These are phyloP conservation scores for Athalia circularis DNA, from an alignment of 2,888 invertebrate genomes.

Conservation along the genomic window DNA sequence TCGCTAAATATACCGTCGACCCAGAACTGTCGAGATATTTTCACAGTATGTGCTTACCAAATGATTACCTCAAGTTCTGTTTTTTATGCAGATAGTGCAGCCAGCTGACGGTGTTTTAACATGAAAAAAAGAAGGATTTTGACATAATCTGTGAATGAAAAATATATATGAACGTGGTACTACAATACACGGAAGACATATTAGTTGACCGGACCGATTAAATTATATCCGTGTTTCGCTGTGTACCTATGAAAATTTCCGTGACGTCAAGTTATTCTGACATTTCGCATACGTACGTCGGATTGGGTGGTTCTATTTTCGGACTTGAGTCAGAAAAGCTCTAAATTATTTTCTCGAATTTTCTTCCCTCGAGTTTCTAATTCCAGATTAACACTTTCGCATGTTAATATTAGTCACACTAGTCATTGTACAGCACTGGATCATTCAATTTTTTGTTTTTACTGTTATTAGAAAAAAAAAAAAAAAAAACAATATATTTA, in stretches of 20 bases:
- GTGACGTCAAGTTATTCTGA: slow-evolving; percentile 30
- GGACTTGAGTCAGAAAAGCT: slow-evolving; percentile 54
- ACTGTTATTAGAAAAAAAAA: too few relatives aligned
- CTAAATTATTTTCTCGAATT: slow-evolving; percentile 52
- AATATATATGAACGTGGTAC: neutral
- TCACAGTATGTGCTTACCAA: slow-evolving; percentile 3
- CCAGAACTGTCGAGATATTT: slow-evolving; percentile 33
- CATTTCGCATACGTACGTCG: slow-evolving; percentile 4
- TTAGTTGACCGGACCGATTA: neutral
- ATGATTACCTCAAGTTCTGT: neutral
- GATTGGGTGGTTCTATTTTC: slow-evolving; percentile 52
- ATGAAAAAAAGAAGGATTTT: too few relatives aligned
- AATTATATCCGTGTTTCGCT: neutral
- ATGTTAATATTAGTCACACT: slow-evolving; percentile 51
- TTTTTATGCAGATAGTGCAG: neutral
- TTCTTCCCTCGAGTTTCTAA: slow-evolving; percentile 53
- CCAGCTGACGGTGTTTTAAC: too few relatives aligned
- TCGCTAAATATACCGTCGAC: slow-evolving; percentile 40
- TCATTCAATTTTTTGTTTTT: too few relatives aligned
- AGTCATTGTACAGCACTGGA: slow-evolving; percentile 41
- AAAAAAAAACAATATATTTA: too few relatives aligned
- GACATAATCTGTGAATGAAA: neutral
- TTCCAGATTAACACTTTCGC: slow-evolving; percentile 52
- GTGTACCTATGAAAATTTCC: neutral
- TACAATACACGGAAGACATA: neutral